Percentiles rank a stretch among this genome's conserved stretches.
These are phyloP conservation scores for Cryptops parisi DNA, from an alignment of 2,888 invertebrate genomes.

Conservation along the genomic window DNA sequence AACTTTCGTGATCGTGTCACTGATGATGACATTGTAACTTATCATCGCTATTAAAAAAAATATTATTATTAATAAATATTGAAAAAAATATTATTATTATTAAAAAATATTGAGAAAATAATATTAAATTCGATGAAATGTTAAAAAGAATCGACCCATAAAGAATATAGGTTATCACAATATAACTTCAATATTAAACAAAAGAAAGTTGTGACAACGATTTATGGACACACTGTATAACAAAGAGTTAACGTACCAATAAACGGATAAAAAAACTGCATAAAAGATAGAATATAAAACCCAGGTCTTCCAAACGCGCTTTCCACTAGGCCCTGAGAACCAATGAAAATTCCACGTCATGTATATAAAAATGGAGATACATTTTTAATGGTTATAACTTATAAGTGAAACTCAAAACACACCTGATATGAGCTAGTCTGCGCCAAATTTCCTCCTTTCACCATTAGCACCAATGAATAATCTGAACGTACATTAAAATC, in stretches of 20 bases:
- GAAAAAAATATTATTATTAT: not conserved
- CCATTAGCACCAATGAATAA: conserved; percentile 64
- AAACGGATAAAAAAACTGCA: conserved; percentile 71
- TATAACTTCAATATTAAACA: too few species aligned
- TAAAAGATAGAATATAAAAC: conserved; percentile 53
- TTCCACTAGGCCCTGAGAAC: conserved; percentile 46
- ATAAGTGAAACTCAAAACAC: too few species aligned
- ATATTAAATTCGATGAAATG: too few species aligned
- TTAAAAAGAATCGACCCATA: too few species aligned
- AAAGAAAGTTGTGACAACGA: too few species aligned
- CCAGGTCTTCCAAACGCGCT: conserved; percentile 64
- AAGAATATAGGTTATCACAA: too few species aligned
- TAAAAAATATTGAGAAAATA: too few species aligned
- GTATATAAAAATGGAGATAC: not conserved
- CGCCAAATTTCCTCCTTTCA: conserved; percentile 55
- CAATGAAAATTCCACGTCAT: not conserved
- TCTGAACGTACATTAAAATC: conserved; percentile 39
- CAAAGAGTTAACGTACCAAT: conserved; percentile 46
- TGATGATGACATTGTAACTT: conserved; percentile 73
- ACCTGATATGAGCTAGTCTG: conserved; percentile 64
- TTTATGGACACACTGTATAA: too few species aligned
- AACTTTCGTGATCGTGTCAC: conserved; percentile 70
- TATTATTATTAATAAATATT: not conserved
- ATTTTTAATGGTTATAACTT: too few species aligned
- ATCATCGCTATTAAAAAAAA: conserved; percentile 54